These are phyloP conservation scores for Drosophila pseudoobscura DNA, from an alignment of 1,140 invertebrate species.

Conservation along the genomic window DNA sequence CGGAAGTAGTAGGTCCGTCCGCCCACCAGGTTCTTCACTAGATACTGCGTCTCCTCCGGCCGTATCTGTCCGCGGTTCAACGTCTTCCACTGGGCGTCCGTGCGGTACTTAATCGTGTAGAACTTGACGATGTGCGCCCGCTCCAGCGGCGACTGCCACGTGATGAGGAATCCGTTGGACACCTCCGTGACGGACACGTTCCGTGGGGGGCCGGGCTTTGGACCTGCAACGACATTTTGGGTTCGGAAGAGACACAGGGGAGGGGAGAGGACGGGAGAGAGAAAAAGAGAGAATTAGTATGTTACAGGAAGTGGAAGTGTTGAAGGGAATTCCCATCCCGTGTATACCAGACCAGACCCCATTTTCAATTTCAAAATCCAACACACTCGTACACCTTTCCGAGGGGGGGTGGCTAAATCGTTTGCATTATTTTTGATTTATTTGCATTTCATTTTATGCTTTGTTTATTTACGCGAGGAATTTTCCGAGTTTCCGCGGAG, in stretches of 20 bases:
- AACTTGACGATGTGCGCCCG: constrained; percentile 91
- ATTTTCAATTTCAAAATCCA: background rate
- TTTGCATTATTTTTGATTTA: constrained; percentile 53
- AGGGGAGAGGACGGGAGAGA: background rate
- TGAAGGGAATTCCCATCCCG: no score
- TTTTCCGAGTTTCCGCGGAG: constrained; percentile 14
- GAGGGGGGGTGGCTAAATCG: constrained; percentile 22
- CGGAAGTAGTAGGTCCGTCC: constrained; percentile 95
- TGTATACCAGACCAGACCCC: background rate
- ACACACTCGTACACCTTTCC: constrained; percentile 10
- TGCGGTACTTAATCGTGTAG: constrained; percentile 95
- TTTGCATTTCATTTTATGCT: constrained; percentile 50
- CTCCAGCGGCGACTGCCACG: constrained; percentile 93
- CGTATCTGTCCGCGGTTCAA: constrained; percentile 94
- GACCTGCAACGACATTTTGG: constrained; percentile 86
- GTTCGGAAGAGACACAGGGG: background rate
- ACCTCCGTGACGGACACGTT: constrained; percentile 94
- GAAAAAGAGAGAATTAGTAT: constrained; percentile 37
- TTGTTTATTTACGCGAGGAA: constrained; percentile 38
- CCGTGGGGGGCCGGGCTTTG: constrained; percentile 92
- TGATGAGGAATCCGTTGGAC: constrained; percentile 93
- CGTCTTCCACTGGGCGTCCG: constrained; percentile 93
- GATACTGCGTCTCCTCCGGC: constrained; percentile 93
- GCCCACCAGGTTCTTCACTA: constrained; percentile 95
- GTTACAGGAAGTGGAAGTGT: background rate